Evolutionary conservation across 2,888 invertebrate genomes (phyloP), one percentile per base, ranked within the genome.

Genomic region (Eupithecia inturbata): DNA sequence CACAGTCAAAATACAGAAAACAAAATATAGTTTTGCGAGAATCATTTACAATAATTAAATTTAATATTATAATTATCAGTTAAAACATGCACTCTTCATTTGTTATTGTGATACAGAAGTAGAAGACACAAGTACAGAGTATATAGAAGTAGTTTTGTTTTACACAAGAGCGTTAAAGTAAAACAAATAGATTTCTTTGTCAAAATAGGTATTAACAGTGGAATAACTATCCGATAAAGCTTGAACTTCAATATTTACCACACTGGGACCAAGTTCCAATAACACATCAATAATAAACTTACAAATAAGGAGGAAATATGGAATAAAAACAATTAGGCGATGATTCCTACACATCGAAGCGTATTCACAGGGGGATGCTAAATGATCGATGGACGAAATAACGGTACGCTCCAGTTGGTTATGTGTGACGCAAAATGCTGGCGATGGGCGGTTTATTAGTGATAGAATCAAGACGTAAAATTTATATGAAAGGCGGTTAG

Each of bases 321-420:
- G 19, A 53, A 69, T 66, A 75, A 76, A 79, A 78, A 78, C 82
- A 85, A 84, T 85, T 84, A 85, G 77, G 77, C 74, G 82, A 83
- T 82, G 82, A 84, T 85, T 81, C 77, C 78, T 73, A 79, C 72
- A 83, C 79, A 82, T 81, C 80, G 84, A 77, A 76, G 80, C 76
- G 77, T 77, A 82, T 81, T 75, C 84, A 84, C 84, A 79, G 81
- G 83, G 82, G 83, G 81, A 81, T 82, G 82, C 76, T 82, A 85
- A 84, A 85, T 87, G 87, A 87, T 87, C 85, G 86, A 87, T 85
- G 83, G 71, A 33, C 75, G 78, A 70, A 53, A 84, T 82, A 84
- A 78, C 80, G 74, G 68, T 74, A 75, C 82, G 80, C 79, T 75
- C 72, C 36, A 72, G 67, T 75, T 70, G 72, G 63, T 62, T 31